phyloP scores from a whole-genome alignment of 2,113 vertebrate species.

The Cettia cetti region DNA sequence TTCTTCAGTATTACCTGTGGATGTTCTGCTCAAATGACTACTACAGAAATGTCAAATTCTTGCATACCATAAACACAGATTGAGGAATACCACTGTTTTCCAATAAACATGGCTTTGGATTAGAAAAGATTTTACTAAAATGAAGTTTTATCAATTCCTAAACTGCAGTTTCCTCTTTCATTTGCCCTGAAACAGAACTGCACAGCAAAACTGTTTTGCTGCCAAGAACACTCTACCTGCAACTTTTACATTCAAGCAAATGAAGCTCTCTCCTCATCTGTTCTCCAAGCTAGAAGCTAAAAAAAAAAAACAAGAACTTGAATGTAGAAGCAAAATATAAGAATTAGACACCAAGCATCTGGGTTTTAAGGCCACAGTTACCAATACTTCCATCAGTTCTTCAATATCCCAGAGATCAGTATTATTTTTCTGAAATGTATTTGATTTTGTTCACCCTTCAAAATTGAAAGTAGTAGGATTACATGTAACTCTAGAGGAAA shows the following conservation, averaged over 20 bases:
- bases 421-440: background rate
- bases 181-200: background rate
- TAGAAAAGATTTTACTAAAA: background rate
- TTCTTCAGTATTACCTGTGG: background rate
- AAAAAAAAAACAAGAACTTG: background rate
- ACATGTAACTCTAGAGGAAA: background rate
- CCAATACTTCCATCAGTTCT: background rate
- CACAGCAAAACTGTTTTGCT: background rate
- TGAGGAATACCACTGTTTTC: background rate
- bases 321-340: background rate
- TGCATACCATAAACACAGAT: accelerated
- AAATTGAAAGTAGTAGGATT: background rate
- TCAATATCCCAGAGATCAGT: background rate
- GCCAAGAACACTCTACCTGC: background rate
- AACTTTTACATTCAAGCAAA: background rate
- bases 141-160: background rate
- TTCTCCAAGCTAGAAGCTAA: background rate
- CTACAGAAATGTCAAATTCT: background rate
- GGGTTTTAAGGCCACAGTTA: background rate
- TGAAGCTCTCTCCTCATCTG: background rate
- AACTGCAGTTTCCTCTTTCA: background rate
- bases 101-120: background rate
- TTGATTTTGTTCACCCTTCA: background rate
- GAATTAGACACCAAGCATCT: background rate
- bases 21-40: background rate